phyloP scores from a whole-genome alignment of 1,140 invertebrate genomes.

The Philotrypesis tridentata region DNA sequence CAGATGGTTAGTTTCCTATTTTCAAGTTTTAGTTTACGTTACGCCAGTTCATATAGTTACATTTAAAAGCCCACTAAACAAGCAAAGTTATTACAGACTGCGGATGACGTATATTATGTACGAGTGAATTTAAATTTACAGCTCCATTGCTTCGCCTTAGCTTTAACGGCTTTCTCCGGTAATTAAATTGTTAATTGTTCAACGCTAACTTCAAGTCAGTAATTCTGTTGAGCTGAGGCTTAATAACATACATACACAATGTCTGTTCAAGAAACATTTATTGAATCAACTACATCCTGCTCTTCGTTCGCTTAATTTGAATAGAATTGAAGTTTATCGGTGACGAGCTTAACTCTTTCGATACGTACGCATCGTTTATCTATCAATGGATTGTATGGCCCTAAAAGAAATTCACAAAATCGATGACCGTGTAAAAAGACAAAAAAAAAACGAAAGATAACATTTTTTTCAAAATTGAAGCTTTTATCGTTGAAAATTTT shows the following conservation, averaged over 20 bases:
- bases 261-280: not conserved
- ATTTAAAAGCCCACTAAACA: conserved; percentile 5
- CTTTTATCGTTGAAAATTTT: conserved; percentile 19
- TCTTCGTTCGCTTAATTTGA: not conserved
- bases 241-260: not conserved
- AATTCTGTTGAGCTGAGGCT: not conserved
- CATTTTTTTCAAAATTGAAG: not conserved
- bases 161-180: conserved; percentile 11
- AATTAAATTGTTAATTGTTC: conserved; percentile 11
- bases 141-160: not conserved
- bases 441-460: not conserved
- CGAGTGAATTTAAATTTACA: conserved; percentile 19
- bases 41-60: not conserved
- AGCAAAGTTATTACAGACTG: conserved; percentile 20
- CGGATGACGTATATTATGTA: conserved; percentile 5
- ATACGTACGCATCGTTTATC: not conserved
- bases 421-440: not conserved
- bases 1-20: too few species aligned
- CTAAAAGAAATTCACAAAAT: not conserved
- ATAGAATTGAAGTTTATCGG: not conserved
- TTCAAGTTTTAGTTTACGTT: not conserved
- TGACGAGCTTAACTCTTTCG: not conserved
- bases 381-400: not conserved
- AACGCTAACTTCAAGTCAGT: not conserved
- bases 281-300: not conserved